Evolutionary conservation across 2,113 vertebrate genomes (phyloP).

Genomic region (Notothenia rossii): DNA sequence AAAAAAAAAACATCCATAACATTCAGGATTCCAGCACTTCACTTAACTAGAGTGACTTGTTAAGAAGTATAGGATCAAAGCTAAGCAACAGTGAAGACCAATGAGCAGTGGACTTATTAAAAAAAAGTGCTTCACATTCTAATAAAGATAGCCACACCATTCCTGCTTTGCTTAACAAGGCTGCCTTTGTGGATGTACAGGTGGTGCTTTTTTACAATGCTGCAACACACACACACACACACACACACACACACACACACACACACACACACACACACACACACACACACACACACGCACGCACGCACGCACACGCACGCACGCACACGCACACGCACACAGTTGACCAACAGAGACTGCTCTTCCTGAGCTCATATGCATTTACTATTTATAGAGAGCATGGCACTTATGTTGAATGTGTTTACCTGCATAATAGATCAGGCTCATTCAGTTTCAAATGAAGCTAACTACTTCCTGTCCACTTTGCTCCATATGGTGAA

Average conservation of each 20-base stretch:
- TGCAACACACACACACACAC: no score
- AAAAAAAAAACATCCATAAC: background rate
- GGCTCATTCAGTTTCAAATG: slow-evolving; percentile 34
- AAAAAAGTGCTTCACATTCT: slow-evolving; percentile 13
- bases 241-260: background rate
- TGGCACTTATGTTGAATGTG: slow-evolving; percentile 13
- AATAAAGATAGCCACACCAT: slow-evolving; percentile 2
- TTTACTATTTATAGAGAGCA: slow-evolving; percentile 1
- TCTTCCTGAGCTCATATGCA: slow-evolving; percentile 7
- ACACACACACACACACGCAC: no score
- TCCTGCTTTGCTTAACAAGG: background rate
- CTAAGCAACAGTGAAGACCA: background rate
- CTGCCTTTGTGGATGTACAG: background rate
- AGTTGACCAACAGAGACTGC: background rate
- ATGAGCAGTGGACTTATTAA: background rate
- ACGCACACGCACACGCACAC: background rate
- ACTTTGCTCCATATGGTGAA: slow-evolving; percentile 12
- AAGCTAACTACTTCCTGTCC: slow-evolving; percentile 28
- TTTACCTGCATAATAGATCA: slow-evolving; percentile 41
- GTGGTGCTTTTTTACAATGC: background rate
- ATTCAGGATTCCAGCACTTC: background rate
- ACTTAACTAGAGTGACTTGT: background rate
- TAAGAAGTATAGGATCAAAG: background rate
- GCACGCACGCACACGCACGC: background rate
- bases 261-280: no score